These are phyloP conservation scores for Macaria notata DNA, from an alignment of 2,888 invertebrate genomes.

Conservation along the genomic window DNA sequence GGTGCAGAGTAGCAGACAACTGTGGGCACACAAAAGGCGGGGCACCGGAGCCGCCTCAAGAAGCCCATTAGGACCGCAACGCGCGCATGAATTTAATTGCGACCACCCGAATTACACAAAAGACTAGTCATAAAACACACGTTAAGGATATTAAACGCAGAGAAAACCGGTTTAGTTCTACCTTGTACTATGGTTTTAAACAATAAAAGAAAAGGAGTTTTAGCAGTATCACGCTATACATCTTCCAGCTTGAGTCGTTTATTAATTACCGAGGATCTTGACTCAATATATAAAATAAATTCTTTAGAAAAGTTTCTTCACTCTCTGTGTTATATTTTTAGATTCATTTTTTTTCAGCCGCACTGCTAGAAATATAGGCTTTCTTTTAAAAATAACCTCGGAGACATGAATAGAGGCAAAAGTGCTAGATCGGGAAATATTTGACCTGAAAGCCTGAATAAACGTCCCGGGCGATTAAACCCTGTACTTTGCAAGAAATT, in stretches of 20 bases:
- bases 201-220: no score
- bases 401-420: conserved; percentile 9
- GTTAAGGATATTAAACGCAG: conserved; percentile 18
- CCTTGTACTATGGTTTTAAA: not conserved
- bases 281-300: no score
- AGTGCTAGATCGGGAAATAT: conserved; percentile 10
- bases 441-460: conserved; percentile 29
- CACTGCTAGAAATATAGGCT: no score
- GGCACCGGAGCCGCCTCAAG: conserved; percentile 47
- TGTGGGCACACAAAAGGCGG: conserved; percentile 48
- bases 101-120: conserved; percentile 44
- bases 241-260: no score
- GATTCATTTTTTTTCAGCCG: no score
- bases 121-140: conserved; percentile 24
- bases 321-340: no score
- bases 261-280: no score
- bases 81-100: conserved; percentile 49
- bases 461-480: conserved; percentile 24
- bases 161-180: conserved; percentile 5
- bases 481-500: conserved; percentile 27
- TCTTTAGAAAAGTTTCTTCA: no score
- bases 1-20: conserved; percentile 37
- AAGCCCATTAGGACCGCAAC: conserved; percentile 43
- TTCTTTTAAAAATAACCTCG: no score
- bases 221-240: no score